Conservation (phyloP, 2,797 vertebrate species). For the Chloroceryle inda region DNA sequence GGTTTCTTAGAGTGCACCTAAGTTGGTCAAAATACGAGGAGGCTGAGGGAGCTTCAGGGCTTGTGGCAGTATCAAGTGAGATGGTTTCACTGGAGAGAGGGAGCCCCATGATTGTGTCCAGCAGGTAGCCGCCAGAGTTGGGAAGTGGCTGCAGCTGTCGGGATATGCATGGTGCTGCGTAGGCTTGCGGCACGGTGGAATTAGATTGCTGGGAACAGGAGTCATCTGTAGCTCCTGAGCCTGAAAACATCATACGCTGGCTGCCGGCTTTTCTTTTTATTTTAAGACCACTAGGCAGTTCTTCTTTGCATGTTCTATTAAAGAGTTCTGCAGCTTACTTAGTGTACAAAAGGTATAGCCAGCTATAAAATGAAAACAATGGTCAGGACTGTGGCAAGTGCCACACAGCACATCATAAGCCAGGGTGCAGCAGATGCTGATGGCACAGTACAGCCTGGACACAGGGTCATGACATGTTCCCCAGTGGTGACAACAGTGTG, state of each 20-base stretch:
- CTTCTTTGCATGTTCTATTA: background rate
- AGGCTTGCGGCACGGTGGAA: background rate
- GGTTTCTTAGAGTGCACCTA: background rate
- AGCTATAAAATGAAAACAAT: background rate
- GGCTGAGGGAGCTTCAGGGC: background rate
- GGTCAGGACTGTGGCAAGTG: background rate
- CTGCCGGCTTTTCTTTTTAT: conserved; percentile 25
- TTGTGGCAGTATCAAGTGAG: background rate
- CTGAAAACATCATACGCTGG: background rate
- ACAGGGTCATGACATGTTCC: background rate
- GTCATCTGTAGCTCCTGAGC: background rate
- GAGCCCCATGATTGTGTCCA: background rate
- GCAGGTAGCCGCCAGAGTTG: background rate
- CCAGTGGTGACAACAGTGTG: rapidly evolving
- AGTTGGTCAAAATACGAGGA: background rate
- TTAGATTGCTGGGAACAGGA: conserved; percentile 41
- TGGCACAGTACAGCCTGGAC: background rate
- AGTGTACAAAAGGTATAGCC: background rate
- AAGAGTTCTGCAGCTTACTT: background rate
- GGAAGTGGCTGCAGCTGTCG: conserved; percentile 30
- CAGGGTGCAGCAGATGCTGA: background rate
- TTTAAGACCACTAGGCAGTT: conserved; percentile 12
- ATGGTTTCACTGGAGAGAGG: background rate
- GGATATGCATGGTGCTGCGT: background rate
- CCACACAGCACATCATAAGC: background rate